phyloP scores from a whole-genome alignment of 2,113 vertebrate species.

The Ardeotis arabs region DNA sequence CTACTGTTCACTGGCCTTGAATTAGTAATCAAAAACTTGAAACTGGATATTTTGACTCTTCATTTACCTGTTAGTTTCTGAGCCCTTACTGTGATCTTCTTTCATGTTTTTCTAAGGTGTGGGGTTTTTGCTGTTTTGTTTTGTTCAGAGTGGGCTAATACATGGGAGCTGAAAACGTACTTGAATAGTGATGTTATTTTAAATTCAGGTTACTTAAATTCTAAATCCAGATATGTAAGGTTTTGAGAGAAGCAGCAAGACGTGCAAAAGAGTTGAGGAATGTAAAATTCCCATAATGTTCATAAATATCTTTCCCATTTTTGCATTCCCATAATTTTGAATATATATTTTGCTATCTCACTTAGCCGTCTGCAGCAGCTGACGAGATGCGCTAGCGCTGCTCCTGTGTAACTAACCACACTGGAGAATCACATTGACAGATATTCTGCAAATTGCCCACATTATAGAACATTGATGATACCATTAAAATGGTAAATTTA shows the following conservation, averaged over 20 bases:
- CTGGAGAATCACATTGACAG: not conserved
- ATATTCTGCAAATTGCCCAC: constrained; percentile 35
- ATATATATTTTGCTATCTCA: not conserved
- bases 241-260: not conserved
- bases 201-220: not conserved
- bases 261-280: not conserved
- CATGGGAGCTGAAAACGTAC: not conserved
- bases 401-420: constrained; percentile 3
- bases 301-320: not conserved
- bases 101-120: not conserved
- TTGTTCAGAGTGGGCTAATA: not conserved
- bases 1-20: not conserved
- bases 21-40: not conserved
- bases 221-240: not conserved
- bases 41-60: not conserved
- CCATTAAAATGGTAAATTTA: constrained; percentile 55
- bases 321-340: not conserved
- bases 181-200: not conserved
- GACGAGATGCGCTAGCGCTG: not conserved
- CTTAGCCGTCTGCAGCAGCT: not conserved
- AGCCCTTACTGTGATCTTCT: not conserved
- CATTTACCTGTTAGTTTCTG: not conserved
- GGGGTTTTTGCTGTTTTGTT: not conserved
- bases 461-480: constrained; percentile 38
- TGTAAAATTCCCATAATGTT: not conserved